Conservation (phyloP, 2,888 invertebrate genomes). For the Dynastes tityus region DNA sequence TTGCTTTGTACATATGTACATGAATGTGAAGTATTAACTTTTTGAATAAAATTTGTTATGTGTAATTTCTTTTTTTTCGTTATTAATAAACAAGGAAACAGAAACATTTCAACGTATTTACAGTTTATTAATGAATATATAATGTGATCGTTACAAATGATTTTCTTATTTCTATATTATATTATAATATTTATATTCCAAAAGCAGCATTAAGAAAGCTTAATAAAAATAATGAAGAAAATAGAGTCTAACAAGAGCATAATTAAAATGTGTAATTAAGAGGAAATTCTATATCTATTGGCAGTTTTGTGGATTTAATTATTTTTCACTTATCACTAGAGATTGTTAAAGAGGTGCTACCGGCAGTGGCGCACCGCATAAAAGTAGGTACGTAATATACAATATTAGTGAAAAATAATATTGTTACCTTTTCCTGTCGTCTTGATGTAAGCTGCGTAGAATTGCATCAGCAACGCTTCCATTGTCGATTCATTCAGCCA, state of each 20-base stretch:
- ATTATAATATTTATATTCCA: not conserved
- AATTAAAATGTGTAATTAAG: slow-evolving; percentile 8
- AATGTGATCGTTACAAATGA: slow-evolving; percentile 22
- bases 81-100: not conserved
- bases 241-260: slow-evolving; percentile 6
- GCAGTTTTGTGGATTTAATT: slow-evolving; percentile 51
- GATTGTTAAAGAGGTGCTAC: no score
- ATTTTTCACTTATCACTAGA: not conserved
- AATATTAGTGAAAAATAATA: no score
- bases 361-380: no score
- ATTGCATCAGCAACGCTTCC: no score
- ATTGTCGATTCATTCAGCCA: no score
- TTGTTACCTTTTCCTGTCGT: no score
- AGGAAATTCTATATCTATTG: slow-evolving; percentile 53
- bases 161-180: slow-evolving; percentile 15
- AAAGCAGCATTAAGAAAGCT: slow-evolving; percentile 19
- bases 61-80: slow-evolving; percentile 19
- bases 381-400: no score
- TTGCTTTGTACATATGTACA: slow-evolving; percentile 54
- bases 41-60: slow-evolving; percentile 52
- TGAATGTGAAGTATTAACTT: slow-evolving; percentile 52
- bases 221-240: slow-evolving; percentile 3
- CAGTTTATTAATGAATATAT: slow-evolving; percentile 32
- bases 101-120: slow-evolving; percentile 17
- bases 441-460: no score